Conservation (phyloP, 2,888 invertebrate genomes). For the Latrodectus hesperus region DNA sequence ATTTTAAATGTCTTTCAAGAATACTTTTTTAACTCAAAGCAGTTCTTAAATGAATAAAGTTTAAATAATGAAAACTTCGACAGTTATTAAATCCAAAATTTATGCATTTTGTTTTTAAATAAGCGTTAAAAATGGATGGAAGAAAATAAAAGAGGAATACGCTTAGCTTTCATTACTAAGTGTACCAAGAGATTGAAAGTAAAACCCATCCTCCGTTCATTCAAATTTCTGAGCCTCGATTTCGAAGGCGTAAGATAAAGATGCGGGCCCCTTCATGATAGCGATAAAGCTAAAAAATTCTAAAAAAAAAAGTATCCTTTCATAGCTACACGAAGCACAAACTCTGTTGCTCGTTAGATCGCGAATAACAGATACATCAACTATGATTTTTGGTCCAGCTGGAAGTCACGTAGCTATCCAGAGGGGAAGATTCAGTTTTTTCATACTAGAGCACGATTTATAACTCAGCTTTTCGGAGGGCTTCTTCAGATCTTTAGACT, state of each 20-base stretch:
- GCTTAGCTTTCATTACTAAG: too few relatives aligned
- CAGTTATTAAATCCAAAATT: too few relatives aligned
- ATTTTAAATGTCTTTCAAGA: too few relatives aligned
- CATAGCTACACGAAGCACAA: constrained; percentile 54
- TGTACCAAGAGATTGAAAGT: too few relatives aligned
- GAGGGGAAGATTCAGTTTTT: constrained; percentile 1
- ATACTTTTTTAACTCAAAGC: too few relatives aligned
- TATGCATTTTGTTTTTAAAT: too few relatives aligned
- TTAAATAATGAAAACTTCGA: too few relatives aligned
- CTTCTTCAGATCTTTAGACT: neutral
- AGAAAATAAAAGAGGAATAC: too few relatives aligned
- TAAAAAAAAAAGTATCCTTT: constrained; percentile 42
- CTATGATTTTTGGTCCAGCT: constrained; percentile 41
- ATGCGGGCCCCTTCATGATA: constrained; percentile 15
- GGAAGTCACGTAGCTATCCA: constrained; percentile 47
- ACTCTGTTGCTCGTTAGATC: constrained; percentile 60
- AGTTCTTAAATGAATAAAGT: too few relatives aligned
- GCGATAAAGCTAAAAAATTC: constrained; percentile 28
- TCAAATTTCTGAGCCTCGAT: too few relatives aligned
- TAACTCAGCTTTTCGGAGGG: neutral
- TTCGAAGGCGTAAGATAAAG: constrained; percentile 7
- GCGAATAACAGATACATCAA: constrained; percentile 49
- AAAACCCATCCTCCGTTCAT: too few relatives aligned
- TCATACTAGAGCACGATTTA: constrained; percentile 17
- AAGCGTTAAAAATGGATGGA: too few relatives aligned